Evolutionary conservation across 1,140 invertebrate genomes (phyloP).

Genomic region (Diorhabda carinulata): DNA sequence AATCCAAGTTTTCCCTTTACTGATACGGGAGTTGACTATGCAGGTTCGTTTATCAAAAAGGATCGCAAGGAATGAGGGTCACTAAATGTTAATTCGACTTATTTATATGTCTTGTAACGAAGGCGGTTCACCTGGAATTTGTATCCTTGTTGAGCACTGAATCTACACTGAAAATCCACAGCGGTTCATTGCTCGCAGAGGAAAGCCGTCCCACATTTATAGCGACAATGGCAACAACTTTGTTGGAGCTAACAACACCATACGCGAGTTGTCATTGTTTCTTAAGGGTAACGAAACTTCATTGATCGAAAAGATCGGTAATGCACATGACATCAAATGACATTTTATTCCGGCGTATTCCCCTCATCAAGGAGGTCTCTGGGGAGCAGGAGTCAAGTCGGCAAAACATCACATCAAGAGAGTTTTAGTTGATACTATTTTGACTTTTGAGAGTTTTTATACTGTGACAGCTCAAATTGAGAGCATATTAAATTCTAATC

Average conservation of each 20-base stretch:
- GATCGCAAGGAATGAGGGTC: slow-evolving; percentile 10
- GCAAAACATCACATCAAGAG: slow-evolving; percentile 44
- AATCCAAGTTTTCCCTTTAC: slow-evolving; percentile 8
- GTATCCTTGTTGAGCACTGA: slow-evolving; percentile 42
- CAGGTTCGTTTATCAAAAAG: slow-evolving; percentile 23
- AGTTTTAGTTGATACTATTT: slow-evolving; percentile 14
- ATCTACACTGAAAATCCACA: slow-evolving; percentile 41
- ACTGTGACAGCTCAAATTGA: slow-evolving; percentile 27
- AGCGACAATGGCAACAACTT: background rate
- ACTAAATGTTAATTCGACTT: slow-evolving; percentile 45
- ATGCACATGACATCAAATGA: slow-evolving; percentile 9
- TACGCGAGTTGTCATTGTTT: background rate
- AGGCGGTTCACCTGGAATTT: slow-evolving; percentile 50
- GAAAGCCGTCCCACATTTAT: slow-evolving; percentile 15
- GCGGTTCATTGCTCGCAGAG: slow-evolving; percentile 46
- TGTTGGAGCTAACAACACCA: background rate
- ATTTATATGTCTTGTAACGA: slow-evolving; percentile 44
- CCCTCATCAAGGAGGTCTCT: slow-evolving; percentile 48
- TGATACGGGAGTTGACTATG: slow-evolving; percentile 24
- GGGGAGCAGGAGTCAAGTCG: slow-evolving; percentile 46
- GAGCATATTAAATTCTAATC: slow-evolving; percentile 30
- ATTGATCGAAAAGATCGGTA: background rate
- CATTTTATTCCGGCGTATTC: slow-evolving; percentile 34
- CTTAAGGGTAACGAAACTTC: background rate
- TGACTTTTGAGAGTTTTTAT: slow-evolving; percentile 31